Base-by-base conservation (phyloP, 1,140 invertebrate genomes). In the Pogonomyrmex barbatus region DNA sequence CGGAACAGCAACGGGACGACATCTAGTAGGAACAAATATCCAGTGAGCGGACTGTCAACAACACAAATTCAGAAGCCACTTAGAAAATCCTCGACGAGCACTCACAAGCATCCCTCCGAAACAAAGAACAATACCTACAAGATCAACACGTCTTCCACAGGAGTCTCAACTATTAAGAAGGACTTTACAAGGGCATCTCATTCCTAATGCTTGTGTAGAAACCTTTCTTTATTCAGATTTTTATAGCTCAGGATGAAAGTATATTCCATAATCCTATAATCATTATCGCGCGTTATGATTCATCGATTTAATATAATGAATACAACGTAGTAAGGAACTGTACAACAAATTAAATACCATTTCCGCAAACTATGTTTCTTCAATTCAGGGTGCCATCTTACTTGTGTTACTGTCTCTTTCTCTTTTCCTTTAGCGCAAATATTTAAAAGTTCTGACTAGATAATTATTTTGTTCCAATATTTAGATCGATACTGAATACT, bases 61-160 rank as follows among this genome's bases (percentile, higher is more conserved):
- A 95, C 95, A 30, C 96, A 95, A 86, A 96, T 96, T 84, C 94
- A 95, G 17, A 97, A 97, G 89, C 94, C 95, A 4, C 93, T 94
- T 12, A 95, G 96, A 36, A 97, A 96, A 89, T 91, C 94, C 0
- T 93, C 94, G 5, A 94, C 95, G 6, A 95, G 96, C 50, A 96
- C 95, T 70, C 96, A 96, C 88, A 95, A 96, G 86, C 96, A 96
- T 94, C 96, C 96, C 6, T 95, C 96, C 65, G 96, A 96, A 58
- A 68, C 87, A 90, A 93, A 85, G 89, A 92, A 78, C 5, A 93
- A 90, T 62, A 86, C 91, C 39, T 92, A 92, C 54, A 93, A 91
- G 76, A 60, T 92, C n/a, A 89, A 88, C 14, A 75, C 79, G 24
- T 62, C 86, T 45, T 88, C 78, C 39, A 75, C 91, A 10, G 67